These are phyloP conservation scores for Chaetoderma sp. DNA, from an alignment of 2,888 invertebrate genomes.

Conservation along the genomic window DNA sequence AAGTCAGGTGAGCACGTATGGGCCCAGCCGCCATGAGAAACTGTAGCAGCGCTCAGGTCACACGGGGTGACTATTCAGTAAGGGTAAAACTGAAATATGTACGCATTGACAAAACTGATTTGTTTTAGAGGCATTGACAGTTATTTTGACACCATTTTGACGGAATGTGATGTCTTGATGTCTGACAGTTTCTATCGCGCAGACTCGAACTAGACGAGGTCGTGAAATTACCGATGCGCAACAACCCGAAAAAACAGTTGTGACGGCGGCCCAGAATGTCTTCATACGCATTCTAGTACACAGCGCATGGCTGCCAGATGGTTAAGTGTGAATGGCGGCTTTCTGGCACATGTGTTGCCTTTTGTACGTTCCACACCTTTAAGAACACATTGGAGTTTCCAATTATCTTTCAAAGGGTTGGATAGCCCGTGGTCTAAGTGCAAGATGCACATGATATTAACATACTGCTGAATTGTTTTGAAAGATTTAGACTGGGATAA, in stretches of 20 bases:
- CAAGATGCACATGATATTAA: too few relatives aligned
- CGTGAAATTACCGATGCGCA: background rate
- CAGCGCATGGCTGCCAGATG: background rate
- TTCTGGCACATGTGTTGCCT: background rate
- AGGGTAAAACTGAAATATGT: background rate
- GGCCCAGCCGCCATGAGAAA: background rate
- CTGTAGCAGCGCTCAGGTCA: background rate
- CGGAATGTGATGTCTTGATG: background rate
- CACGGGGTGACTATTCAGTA: background rate
- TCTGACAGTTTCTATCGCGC: background rate
- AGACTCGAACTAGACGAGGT: background rate
- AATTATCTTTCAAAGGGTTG: background rate
- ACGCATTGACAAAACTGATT: background rate
- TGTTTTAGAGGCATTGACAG: background rate
- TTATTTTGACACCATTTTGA: background rate
- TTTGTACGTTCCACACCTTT: background rate
- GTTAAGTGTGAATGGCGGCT: background rate
- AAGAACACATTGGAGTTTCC: background rate
- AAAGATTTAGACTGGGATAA: background rate
- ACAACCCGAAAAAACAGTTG: background rate
- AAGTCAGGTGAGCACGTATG: background rate
- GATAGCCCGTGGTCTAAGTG: too few relatives aligned
- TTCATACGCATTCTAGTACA: too few relatives aligned
- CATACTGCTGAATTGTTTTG: background rate
- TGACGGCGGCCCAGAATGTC: too few relatives aligned